Conservation (phyloP, 2,113 vertebrate genomes). For the Bucco capensis region DNA sequence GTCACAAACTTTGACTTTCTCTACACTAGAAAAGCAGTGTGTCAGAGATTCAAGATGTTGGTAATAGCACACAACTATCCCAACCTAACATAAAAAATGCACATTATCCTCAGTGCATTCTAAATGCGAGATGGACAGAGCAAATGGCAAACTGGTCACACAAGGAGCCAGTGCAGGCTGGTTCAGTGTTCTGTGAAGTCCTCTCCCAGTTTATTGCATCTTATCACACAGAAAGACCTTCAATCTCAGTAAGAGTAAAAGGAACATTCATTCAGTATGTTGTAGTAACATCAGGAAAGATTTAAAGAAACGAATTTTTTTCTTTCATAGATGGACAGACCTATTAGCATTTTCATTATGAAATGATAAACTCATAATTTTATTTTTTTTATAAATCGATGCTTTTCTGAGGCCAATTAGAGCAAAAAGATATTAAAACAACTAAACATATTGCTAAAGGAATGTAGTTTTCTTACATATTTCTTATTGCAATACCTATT, state of each 20-base stretch:
- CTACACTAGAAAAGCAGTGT: not conserved
- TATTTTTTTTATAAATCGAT: not conserved
- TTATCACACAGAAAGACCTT: rapidly evolving
- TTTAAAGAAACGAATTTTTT: not conserved
- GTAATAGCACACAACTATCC: not conserved
- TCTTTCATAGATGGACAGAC: not conserved
- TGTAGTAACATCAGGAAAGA: not conserved
- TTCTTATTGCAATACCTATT: not conserved
- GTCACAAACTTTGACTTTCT: not conserved
- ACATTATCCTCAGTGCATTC: rapidly evolving
- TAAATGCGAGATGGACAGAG: not conserved
- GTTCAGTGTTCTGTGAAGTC: not conserved
- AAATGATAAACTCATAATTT: not conserved
- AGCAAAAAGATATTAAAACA: not conserved
- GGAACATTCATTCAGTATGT: not conserved
- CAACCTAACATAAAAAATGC: rapidly evolving
- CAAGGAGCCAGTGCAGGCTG: too few relatives aligned
- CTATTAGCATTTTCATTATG: not conserved
- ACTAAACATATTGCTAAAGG: not conserved
- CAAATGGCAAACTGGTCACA: not conserved
- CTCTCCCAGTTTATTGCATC: not conserved
- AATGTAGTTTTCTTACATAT: not conserved
- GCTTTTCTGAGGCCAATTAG: not conserved
- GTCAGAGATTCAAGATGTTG: rapidly evolving
- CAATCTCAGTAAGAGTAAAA: not conserved